Evolutionary conservation across 1,140 invertebrate species (phyloP).

Genomic region (Halesus radiatus): DNA sequence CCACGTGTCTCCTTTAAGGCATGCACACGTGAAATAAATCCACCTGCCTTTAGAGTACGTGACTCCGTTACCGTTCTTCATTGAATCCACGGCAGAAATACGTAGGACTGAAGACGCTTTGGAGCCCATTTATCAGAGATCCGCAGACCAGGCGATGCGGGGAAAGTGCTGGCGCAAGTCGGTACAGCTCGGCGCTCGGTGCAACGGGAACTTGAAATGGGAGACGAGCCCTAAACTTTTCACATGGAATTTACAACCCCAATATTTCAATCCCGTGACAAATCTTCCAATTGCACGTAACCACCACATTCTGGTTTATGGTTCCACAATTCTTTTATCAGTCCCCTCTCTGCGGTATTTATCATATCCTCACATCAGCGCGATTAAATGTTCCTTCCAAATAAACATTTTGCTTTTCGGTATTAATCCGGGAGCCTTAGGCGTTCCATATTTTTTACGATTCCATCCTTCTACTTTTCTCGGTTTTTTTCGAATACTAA

Average conservation of each 20-base stretch:
- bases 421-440: not conserved
- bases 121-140: constrained; percentile 5
- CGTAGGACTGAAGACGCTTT: not conserved
- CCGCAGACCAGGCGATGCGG: not conserved
- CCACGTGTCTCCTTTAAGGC: not conserved
- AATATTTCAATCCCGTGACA: not conserved
- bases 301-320: not conserved
- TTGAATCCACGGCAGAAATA: not conserved
- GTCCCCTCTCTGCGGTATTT: not conserved
- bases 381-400: not conserved
- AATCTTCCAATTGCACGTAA: not conserved
- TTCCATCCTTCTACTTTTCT: not conserved
- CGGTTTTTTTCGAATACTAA: constrained; percentile 7
- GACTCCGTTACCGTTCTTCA: not conserved
- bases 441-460: constrained; percentile 13
- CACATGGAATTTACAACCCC: constrained; percentile 35
- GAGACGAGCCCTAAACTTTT: constrained; percentile 11
- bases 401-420: constrained; percentile 5
- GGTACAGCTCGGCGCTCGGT: too few relatives aligned
- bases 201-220: too few relatives aligned
- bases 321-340: not conserved
- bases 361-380: constrained; percentile 7
- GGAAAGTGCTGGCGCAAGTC: too few relatives aligned
- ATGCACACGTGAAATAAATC: constrained; percentile 20
- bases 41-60: not conserved